These are phyloP conservation scores for Indri indri DNA, from an alignment of 2,113 vertebrate species.

Conservation along the genomic window DNA sequence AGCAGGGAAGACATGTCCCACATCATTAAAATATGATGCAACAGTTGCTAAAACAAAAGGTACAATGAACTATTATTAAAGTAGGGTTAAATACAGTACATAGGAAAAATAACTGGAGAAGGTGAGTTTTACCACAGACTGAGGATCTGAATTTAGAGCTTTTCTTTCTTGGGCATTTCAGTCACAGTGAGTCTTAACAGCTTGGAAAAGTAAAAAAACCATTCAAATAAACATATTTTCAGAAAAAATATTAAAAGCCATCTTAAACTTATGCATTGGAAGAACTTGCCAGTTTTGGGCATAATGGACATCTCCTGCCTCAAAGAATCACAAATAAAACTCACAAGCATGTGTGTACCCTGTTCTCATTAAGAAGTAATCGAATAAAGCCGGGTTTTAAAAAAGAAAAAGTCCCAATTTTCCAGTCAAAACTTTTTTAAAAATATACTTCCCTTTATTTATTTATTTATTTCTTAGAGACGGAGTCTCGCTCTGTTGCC, in stretches of 20 bases:
- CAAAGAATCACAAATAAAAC: conserved; percentile 5
- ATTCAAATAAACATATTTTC: neutral
- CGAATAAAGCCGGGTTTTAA: neutral
- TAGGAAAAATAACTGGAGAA: neutral
- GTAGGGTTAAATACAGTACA: neutral
- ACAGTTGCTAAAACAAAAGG: neutral
- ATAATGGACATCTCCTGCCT: neutral
- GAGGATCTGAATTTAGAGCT: neutral
- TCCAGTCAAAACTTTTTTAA: neutral
- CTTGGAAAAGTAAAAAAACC: neutral
- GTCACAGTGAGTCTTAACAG: neutral
- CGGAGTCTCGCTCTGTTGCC: no score
- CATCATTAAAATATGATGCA: neutral
- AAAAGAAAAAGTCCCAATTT: neutral
- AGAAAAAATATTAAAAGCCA: neutral
- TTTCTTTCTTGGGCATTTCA: neutral
- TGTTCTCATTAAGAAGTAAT: neutral
- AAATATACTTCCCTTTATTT: conserved; percentile 20
- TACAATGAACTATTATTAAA: neutral
- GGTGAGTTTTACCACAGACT: neutral
- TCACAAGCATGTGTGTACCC: neutral
- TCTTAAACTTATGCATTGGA: neutral
- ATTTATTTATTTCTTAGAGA: no score
- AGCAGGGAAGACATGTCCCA: neutral
- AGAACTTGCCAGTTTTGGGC: neutral